phyloP scores from a whole-genome alignment of 2,888 invertebrate species.

The Hirtodrosophila histrioides region DNA sequence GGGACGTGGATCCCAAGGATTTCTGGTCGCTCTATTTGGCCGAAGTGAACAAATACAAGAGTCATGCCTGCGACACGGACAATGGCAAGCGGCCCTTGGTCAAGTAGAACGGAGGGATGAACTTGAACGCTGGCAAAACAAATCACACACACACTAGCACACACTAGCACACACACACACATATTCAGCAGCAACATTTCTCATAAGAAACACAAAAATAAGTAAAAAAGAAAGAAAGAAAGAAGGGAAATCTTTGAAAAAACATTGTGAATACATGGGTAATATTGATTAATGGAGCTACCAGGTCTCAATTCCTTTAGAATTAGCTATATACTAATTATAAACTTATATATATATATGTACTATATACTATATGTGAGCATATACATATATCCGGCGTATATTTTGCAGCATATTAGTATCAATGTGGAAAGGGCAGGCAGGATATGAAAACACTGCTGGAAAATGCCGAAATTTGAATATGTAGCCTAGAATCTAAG shows the following conservation, averaged over 20 bases:
- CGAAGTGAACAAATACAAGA: constrained; percentile 96
- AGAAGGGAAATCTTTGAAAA: not conserved
- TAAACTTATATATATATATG: constrained; percentile 12
- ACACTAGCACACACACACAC: not conserved
- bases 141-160: not conserved
- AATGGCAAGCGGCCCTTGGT: constrained; percentile 95
- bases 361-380: not conserved
- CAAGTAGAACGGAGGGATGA: constrained; percentile 86
- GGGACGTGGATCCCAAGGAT: constrained; percentile 88
- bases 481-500: too few species aligned
- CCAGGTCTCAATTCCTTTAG: constrained; percentile 24
- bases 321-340: constrained; percentile 5
- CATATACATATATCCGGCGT: not conserved
- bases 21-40: constrained; percentile 97
- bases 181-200: not conserved
- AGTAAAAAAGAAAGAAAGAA: not conserved
- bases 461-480: too few species aligned
- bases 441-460: not conserved
- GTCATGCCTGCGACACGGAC: constrained; percentile 96
- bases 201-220: not conserved
- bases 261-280: constrained; percentile 7
- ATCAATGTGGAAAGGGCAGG: too few species aligned
- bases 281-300: constrained; percentile 1
- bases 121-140: constrained; percentile 16
- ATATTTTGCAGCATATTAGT: too few species aligned